Evolutionary conservation across 1,140 invertebrate species (phyloP), one percentile per base, ranked within the genome.

Genomic region (Diachasma alloeum): DNA sequence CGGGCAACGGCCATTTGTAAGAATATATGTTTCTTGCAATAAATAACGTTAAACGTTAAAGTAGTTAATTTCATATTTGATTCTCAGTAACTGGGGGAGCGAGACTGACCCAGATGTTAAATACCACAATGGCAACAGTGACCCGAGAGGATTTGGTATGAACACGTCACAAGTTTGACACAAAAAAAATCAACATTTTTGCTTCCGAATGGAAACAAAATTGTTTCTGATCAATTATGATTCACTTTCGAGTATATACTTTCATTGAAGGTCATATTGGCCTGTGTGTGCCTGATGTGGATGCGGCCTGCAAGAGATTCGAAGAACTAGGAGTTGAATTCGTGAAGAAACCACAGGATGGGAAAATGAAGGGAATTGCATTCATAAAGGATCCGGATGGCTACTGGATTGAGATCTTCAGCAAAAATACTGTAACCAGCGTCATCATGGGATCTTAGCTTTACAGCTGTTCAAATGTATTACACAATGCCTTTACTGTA

Each of bases 351-450:
- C 97, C 96, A 36, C 92, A 95, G 84, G 96, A 97, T 86, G 96
- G 96, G 80, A 96, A 95, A 87, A 98, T 98, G 96, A 98, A 97
- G 87, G 96, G 95, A 2, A 90, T 98, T 67, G 97, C 97, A 4
- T 98, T 98, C 85, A 97, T 98, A 72, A 94, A 96, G 83, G 97
- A 98, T 89, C 97, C 97, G 0, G 97, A 98, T 90, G 97, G 96
- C 48, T 98, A 98, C 87, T 98, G 96, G 96, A 98, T 98, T 83
- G 97, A 98, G 90, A 97, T 98, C 76, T 93, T 98, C 74, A 96
- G 93, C 84, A 87, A 92, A 31, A 88, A 90, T 67, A 88, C 84
- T 13, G 87, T 93, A 74, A 81, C 81, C 44, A 84, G 82, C 71
- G 82, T 85, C 53, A 72, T 79, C n/a, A 66, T 85, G 69, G 15